Percentiles rank a stretch among this genome's conserved stretches.
phyloP scores from a whole-genome alignment of 2,888 invertebrate species.

The Metallyticus violacea region DNA sequence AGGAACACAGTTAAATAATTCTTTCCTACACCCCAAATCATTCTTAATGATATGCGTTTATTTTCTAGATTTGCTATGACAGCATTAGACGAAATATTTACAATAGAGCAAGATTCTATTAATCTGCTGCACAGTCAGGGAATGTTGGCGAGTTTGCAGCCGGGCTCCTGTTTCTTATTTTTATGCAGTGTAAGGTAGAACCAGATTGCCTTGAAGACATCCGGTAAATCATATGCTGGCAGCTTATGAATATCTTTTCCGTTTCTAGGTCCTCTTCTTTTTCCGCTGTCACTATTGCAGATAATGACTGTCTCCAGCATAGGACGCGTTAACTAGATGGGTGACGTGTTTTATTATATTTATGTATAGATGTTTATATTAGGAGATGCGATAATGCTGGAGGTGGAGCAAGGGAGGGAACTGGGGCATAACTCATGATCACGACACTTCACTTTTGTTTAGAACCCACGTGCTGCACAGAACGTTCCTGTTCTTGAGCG shows the following conservation, averaged over 20 bases:
- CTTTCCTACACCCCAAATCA: too few species aligned
- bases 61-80: too few species aligned
- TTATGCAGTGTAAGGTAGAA: background rate
- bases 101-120: too few species aligned
- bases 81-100: too few species aligned
- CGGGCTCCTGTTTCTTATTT: background rate
- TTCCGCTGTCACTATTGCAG: background rate
- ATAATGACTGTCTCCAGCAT: background rate
- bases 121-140: background rate
- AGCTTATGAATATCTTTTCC: background rate
- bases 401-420: background rate
- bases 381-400: background rate
- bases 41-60: too few species aligned
- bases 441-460: background rate
- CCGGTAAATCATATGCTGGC: background rate
- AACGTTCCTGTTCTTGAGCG: background rate
- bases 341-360: background rate
- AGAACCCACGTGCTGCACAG: background rate
- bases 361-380: background rate
- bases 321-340: background rate
- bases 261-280: background rate
- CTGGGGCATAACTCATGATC: background rate
- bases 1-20: too few species aligned
- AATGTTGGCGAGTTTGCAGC: background rate
- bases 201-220: conserved; percentile 1